Evolutionary conservation across 2,888 invertebrate species (phyloP).

Genomic region (Brachyptera risi): DNA sequence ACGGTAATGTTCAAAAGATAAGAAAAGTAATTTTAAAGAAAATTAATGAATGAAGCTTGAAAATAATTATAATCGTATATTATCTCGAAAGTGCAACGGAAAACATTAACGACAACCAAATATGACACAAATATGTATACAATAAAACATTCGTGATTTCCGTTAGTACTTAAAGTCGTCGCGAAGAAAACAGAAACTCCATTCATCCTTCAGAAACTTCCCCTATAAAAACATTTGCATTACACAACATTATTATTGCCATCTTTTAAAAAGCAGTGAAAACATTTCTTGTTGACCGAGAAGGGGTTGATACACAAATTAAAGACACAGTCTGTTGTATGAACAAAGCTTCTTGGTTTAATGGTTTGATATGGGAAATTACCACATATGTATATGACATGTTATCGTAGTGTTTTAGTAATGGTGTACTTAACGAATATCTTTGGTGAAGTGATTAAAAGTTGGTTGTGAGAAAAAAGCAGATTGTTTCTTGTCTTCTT

Average conservation of each 20-base stretch:
- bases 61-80: slow-evolving; percentile 15
- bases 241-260: slow-evolving; percentile 17
- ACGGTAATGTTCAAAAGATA: too few species aligned
- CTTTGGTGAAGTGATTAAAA: too few species aligned
- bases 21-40: slow-evolving; percentile 13
- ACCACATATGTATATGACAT: too few species aligned
- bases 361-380: too few species aligned
- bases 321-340: not conserved
- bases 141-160: slow-evolving; percentile 34
- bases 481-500: too few species aligned
- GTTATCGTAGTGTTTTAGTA: too few species aligned
- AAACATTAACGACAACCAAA: slow-evolving; percentile 28
- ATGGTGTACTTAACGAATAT: too few species aligned
- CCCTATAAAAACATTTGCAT: slow-evolving; percentile 18
- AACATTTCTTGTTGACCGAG: too few species aligned
- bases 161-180: slow-evolving; percentile 34
- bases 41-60: slow-evolving; percentile 18
- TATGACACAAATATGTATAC: slow-evolving; percentile 23
- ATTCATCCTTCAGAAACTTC: slow-evolving; percentile 14
- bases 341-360: too few species aligned
- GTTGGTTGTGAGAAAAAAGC: too few species aligned
- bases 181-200: slow-evolving; percentile 34
- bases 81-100: slow-evolving; percentile 17
- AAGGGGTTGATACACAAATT: not conserved
- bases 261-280: not conserved